Evolutionary conservation across 2,113 vertebrate genomes (phyloP).

Genomic region (Motacilla alba): DNA sequence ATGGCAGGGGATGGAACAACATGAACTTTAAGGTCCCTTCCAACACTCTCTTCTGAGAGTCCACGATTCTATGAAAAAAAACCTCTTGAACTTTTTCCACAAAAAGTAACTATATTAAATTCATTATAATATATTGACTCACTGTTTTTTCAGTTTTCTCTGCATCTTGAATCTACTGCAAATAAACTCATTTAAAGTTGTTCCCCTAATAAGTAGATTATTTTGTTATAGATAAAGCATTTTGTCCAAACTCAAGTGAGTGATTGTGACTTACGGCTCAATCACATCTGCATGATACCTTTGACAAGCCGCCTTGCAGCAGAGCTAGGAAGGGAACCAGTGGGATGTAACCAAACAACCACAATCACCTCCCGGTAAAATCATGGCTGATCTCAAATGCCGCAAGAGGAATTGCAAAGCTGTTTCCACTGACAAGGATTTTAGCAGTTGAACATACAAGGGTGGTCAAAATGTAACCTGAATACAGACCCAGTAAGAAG

Average conservation of each 20-base stretch:
- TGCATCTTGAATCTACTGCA: neutral
- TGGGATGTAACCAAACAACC: neutral
- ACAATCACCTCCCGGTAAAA: neutral
- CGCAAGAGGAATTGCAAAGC: neutral
- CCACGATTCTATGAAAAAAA: neutral
- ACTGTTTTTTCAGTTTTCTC: neutral
- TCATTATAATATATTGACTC: neutral
- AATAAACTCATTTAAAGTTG: neutral
- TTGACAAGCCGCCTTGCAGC: neutral
- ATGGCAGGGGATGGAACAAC: neutral
- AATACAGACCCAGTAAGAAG: neutral
- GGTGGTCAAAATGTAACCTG: neutral
- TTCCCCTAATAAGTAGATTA: neutral
- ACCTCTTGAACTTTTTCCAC: neutral
- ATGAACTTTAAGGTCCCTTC: neutral
- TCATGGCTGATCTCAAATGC: neutral
- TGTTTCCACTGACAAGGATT: neutral
- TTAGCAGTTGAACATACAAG: neutral
- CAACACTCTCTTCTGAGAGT: neutral
- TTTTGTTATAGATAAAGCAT: neutral
- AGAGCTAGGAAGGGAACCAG: neutral
- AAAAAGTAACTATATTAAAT: neutral
- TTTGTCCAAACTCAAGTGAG: neutral
- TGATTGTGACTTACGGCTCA: accelerated
- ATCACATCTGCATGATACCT: accelerated